Evolutionary conservation across 2,888 invertebrate species (phyloP), one percentile per base, ranked within the genome.

Genomic region (Rhingia rostrata): DNA sequence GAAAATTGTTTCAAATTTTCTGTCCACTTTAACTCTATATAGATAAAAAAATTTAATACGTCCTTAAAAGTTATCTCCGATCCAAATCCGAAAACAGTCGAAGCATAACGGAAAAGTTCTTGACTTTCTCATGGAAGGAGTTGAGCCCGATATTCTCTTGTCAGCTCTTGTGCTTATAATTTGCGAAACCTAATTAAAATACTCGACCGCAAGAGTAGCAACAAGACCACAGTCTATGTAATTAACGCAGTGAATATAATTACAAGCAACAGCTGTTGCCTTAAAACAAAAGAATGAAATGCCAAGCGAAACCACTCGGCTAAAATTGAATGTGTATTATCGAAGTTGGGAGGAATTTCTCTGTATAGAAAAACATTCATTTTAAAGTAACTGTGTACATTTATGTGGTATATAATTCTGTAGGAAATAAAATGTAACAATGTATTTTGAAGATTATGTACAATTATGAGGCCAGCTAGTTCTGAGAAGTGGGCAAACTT

Each of bases 141-240:
- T 61, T 67, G 33, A 64, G 64, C 39, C 47, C 56, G 35, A 51
- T 58, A 54, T 61, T 67, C 54, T 22, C 37, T 54, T 61, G 30
- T n/a, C 49, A 33, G 32, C 4, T 49, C 39, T 49, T 51, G 41
- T 30, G 32, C 22, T 77, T 60, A 49, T 53, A 49, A 51, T 58
- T 72, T 37, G 41, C 30, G n/a, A 61, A 77, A 82, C 66, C 70
- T 72, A 72, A 82, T 82, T 82, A 82, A 77, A 82, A 66, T 66
- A 70, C 22, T 77, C 61, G 32, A 53, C 72, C 64, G 39, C 47
- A 66, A 66, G 53, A 53, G 60, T 33, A 78, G 56, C 49, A 69
- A 58, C 56, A 35, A 61, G 51, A 60, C 49, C 51, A 22, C 22
- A 64, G 39, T 33, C 53, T 39, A 70, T 37, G 45, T 70, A 66